Percentiles rank a stretch among this genome's conserved stretches.
Evolutionary conservation across 2,797 vertebrate genomes (phyloP).

Genomic region (Gymnothorax reevesii): DNA sequence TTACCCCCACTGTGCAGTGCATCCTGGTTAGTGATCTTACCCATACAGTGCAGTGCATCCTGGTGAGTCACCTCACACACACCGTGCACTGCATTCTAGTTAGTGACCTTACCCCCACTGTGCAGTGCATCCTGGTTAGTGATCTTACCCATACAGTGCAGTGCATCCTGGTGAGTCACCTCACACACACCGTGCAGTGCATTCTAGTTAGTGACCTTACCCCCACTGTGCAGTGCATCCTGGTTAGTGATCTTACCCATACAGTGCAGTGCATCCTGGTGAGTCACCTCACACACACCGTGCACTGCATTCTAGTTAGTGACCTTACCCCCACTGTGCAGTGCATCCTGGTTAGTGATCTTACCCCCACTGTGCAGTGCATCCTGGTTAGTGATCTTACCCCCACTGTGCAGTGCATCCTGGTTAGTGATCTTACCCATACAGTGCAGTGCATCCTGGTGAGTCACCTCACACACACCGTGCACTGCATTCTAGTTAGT

Average conservation of each 20-base stretch:
- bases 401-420: conserved; percentile 91
- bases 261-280: neutral
- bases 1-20: neutral
- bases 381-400: conserved; percentile 46
- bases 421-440: conserved; percentile 84
- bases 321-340: neutral
- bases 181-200: conserved; percentile 89
- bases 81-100: no score
- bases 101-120: no score
- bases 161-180: no score
- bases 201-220: conserved; percentile 87
- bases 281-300: conserved; percentile 27
- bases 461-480: conserved; percentile 45
- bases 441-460: conserved; percentile 96
- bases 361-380: no score
- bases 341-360: no score
- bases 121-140: no score
- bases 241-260: conserved; percentile 72
- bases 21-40: conserved; percentile 25
- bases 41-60: neutral
- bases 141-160: no score
- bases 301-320: neutral
- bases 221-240: conserved; percentile 91
- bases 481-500: conserved; percentile 22
- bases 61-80: neutral